A percentile compares a stretch with the other conserved stretches of the same genome.
These are phyloP conservation scores for Osmerus eperlanus DNA, from an alignment of 2,113 vertebrate genomes.

Conservation along the genomic window DNA sequence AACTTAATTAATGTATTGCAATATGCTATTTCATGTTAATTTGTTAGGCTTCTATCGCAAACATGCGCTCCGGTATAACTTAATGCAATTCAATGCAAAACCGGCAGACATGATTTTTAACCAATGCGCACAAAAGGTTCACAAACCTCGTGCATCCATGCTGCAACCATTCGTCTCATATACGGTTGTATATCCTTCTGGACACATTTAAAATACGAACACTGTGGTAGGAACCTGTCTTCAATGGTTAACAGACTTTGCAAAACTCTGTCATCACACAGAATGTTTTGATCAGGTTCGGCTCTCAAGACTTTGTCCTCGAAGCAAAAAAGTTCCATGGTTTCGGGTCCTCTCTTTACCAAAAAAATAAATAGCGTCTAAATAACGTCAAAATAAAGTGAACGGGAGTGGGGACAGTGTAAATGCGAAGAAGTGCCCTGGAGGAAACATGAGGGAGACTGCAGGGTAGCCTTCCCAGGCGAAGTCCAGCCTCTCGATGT, in stretches of 20 bases:
- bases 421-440: constrained; percentile 47
- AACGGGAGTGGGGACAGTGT: constrained; percentile 35
- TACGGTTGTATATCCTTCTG: constrained; percentile 92
- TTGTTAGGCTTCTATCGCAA: too few relatives aligned
- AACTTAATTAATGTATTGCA: not conserved
- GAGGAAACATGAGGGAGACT: constrained; percentile 64
- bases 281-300: constrained; percentile 81
- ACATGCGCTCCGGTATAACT: not conserved
- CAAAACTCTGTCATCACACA: constrained; percentile 87
- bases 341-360: constrained; percentile 30
- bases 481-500: constrained; percentile 45
- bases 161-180: constrained; percentile 91
- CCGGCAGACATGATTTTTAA: constrained; percentile 6
- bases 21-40: not conserved
- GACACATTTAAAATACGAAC: constrained; percentile 89
- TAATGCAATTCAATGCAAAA: not conserved
- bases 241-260: constrained; percentile 87
- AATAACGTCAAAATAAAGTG: constrained; percentile 47
- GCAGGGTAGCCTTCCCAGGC: constrained; percentile 36
- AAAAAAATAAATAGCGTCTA: constrained; percentile 30
- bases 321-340: constrained; percentile 89
- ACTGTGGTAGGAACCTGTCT: constrained; percentile 86
- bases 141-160: constrained; percentile 97
- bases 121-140: constrained; percentile 16
- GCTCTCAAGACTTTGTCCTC: constrained; percentile 84